Base-by-base conservation (phyloP, 2,113 vertebrate genomes). In the Perca flavescens region DNA sequence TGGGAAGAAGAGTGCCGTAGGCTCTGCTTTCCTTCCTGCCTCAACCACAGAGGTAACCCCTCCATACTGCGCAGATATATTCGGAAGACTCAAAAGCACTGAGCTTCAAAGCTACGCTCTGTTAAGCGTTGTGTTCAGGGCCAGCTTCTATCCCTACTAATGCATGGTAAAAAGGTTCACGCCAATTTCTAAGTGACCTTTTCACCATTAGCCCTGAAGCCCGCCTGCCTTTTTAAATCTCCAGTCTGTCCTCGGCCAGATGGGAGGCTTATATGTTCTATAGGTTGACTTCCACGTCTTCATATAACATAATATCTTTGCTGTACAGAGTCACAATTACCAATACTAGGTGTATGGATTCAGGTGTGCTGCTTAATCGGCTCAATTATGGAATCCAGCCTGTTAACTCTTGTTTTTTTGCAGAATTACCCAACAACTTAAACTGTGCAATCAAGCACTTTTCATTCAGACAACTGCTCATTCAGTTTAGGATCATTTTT, bases 101-200 rank as follows among this genome's bases (percentile, higher is more conserved):
- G 58, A 73, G 86, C 88, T 87, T 88, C 89, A 91, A 92, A 92
- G 87, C 85, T 74, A 21, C n/a, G 36, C 72, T 73, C 50, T 21
- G 54, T 77, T 84, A 84, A 88, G 82, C 56, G 74, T 77, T 90
- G 83, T 79, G 58, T 77, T 74, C 73, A 47, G 56, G 74, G 53
- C 21, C 67, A 57, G 47, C 84, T 70, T 88, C 80, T 78, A 43
- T 77, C 62, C 78, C 68, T 22, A 31, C 87, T 86, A 85, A 88
- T 85, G 84, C 82, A 87, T 79, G 84, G 70, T 86, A 82, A 93
- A 92, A 83, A 88, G 88, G 21, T 77, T 64, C 68, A 60, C 34
- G 31, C 63, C 80, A 74, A 69, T 84, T 89, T 90, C 49, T 69
- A 70, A 86, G 80, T 84, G 89, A 88, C 90, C 86, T 86, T 86